Percentiles rank a stretch among this genome's conserved stretches.
phyloP scores from a whole-genome alignment of 2,797 vertebrate genomes.

The Agapornis canus region DNA sequence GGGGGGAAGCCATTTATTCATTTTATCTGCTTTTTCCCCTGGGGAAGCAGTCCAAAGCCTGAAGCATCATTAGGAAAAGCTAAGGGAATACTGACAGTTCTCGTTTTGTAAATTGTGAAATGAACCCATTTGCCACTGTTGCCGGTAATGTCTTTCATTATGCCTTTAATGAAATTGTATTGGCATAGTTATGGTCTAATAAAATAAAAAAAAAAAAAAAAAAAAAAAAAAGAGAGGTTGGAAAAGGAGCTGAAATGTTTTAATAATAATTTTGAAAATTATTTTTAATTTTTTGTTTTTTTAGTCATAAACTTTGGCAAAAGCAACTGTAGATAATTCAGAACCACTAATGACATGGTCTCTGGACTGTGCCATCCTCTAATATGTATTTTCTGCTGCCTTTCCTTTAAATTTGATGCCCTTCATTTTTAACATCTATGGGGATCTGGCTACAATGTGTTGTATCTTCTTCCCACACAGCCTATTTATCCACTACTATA shows the following conservation, averaged over 20 bases:
- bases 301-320: background rate
- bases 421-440: background rate
- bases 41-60: background rate
- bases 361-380: background rate
- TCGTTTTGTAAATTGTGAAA: background rate
- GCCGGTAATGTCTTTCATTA: slow-evolving; percentile 29
- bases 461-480: background rate
- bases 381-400: background rate
- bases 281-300: background rate
- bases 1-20: background rate
- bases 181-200: slow-evolving; percentile 34
- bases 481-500: background rate
- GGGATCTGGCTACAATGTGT: background rate
- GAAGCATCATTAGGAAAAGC: background rate
- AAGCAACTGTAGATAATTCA: slow-evolving; percentile 15
- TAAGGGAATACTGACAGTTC: background rate
- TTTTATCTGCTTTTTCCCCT: background rate
- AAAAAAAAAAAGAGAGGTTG: background rate
- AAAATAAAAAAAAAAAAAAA: background rate
- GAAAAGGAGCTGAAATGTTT: slow-evolving; percentile 19
- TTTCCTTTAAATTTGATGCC: slow-evolving; percentile 4
- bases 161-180: slow-evolving; percentile 27
- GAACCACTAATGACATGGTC: background rate
- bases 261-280: slow-evolving; percentile 21
- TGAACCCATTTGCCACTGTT: background rate